Conservation (phyloP, 2,113 vertebrate species). For the Pavo muticus region DNA sequence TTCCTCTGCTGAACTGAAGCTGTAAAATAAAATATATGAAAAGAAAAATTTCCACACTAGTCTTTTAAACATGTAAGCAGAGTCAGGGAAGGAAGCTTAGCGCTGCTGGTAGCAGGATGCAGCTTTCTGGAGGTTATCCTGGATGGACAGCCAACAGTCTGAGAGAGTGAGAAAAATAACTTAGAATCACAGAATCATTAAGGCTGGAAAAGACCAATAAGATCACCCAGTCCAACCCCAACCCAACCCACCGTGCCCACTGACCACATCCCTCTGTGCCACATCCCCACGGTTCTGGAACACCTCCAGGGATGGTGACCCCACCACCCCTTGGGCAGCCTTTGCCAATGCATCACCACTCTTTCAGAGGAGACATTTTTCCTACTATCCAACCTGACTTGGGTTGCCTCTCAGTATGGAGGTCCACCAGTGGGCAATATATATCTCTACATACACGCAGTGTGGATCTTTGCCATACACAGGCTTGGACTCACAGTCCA, state of each 20-base stretch:
- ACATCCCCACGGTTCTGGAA: too few relatives aligned
- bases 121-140: neutral
- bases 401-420: neutral
- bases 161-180: neutral
- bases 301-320: too few relatives aligned
- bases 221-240: too few relatives aligned
- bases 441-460: neutral
- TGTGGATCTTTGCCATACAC: neutral
- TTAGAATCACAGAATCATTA: too few relatives aligned
- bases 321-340: too few relatives aligned
- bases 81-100: neutral
- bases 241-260: too few relatives aligned
- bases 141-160: neutral
- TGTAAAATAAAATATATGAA: neutral
- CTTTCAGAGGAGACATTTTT: too few relatives aligned
- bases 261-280: too few relatives aligned
- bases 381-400: too few relatives aligned
- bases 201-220: too few relatives aligned
- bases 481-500: neutral
- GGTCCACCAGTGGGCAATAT: neutral
- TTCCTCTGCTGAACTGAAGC: conserved; percentile 1
- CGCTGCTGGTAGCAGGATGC: neutral
- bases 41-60: neutral
- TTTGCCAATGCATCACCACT: too few relatives aligned
- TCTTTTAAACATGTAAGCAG: neutral